A percentile compares a stretch with the other conserved stretches of the same genome.
phyloP scores from a whole-genome alignment of 1,140 invertebrate species.

The Meteorus sp. region DNA sequence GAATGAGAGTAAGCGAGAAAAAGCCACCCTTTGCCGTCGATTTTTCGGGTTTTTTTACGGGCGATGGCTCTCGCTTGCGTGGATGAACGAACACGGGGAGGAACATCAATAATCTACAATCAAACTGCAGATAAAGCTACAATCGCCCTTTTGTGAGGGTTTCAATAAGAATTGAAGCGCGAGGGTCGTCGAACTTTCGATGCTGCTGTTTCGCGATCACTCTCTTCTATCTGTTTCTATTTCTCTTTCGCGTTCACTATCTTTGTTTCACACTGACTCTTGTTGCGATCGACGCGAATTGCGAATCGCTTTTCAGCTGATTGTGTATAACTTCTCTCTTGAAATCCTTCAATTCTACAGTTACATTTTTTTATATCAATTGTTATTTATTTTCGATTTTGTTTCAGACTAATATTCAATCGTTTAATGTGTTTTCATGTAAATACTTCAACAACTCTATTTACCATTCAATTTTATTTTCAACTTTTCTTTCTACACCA shows the following conservation, averaged over 20 bases:
- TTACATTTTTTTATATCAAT: too few species aligned
- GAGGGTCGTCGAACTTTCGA: conserved; percentile 31
- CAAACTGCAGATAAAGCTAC: conserved; percentile 59
- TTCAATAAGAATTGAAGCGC: conserved; percentile 51
- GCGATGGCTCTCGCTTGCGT: conserved; percentile 52
- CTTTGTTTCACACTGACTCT: too few species aligned
- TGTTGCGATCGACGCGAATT: conserved; percentile 18
- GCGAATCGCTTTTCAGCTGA: conserved; percentile 22
- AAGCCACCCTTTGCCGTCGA: conserved; percentile 46
- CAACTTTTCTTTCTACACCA: too few species aligned
- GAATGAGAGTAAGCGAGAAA: conserved; percentile 25
- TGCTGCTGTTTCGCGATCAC: conserved; percentile 39
- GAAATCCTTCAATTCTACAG: too few species aligned
- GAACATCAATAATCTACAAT: conserved; percentile 61
- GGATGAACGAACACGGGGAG: conserved; percentile 54
- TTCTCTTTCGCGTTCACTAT: not conserved
- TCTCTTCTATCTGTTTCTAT: conserved; percentile 20
- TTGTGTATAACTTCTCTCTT: conserved; percentile 14
- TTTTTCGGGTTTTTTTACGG: conserved; percentile 52
- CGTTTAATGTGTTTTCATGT: too few species aligned
- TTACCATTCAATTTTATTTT: too few species aligned
- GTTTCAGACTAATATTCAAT: too few species aligned
- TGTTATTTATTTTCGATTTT: too few species aligned
- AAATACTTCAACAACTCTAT: too few species aligned
- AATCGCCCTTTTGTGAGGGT: conserved; percentile 56